Evolutionary conservation across 2,113 vertebrate species (phyloP).

Genomic region (Clinocottus analis): DNA sequence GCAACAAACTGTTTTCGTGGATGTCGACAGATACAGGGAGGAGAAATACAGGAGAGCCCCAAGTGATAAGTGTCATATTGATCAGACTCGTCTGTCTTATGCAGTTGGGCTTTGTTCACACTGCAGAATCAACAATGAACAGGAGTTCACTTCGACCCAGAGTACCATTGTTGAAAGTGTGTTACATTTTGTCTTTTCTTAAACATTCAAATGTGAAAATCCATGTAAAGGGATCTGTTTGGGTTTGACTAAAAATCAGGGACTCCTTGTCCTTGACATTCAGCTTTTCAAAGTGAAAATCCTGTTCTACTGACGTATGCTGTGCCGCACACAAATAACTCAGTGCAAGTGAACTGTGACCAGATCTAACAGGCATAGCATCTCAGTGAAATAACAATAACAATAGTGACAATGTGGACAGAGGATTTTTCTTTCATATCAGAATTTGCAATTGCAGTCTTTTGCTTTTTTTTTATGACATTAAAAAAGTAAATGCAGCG

Average conservation of each 20-base stretch:
- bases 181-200: constrained; percentile 13
- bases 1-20: constrained; percentile 53
- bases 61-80: constrained; percentile 62
- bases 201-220: constrained; percentile 44
- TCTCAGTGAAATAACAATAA: neutral
- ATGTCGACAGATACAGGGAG: constrained; percentile 42
- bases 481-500: neutral
- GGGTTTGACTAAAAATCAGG: constrained; percentile 48
- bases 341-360: constrained; percentile 29
- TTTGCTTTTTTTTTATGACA: constrained; percentile 2
- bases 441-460: constrained; percentile 2
- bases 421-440: constrained; percentile 20
- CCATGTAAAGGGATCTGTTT: constrained; percentile 44
- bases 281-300: constrained; percentile 44
- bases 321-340: constrained; percentile 39
- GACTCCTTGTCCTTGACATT: constrained; percentile 69
- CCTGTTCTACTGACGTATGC: constrained; percentile 21
- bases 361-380: constrained; percentile 22
- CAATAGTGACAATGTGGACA: neutral
- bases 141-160: constrained; percentile 18
- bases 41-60: constrained; percentile 38
- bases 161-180: constrained; percentile 36
- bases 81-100: constrained; percentile 55
- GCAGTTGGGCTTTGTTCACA: constrained; percentile 45
- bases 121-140: constrained; percentile 53